Base-by-base conservation (phyloP, 2,888 invertebrate species). In the Lithophane ornitopus region DNA sequence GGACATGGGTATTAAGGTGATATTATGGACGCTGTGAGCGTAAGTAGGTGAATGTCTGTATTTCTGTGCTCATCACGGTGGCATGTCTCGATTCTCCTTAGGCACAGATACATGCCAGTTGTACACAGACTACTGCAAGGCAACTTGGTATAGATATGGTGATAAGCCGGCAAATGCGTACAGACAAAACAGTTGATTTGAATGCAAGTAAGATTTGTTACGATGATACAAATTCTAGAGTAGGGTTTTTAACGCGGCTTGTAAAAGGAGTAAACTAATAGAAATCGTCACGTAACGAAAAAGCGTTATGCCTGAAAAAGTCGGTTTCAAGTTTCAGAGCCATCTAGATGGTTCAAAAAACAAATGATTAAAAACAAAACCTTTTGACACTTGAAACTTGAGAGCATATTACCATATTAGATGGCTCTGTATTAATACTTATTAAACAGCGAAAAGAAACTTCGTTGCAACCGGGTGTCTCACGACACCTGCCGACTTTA, bases 11-110 rank as follows among this genome's bases (percentile, higher is more conserved):
- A 58, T 81, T 63, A 16, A 82, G 65, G 34, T 52, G 54, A 44
- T 58, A 84, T 80, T 81, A 74, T 34, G n/a, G 73, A 81, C 70
- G 73, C 82, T 77, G 68, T 39, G n/a, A 73, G 65, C 73, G 77
- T 83, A 83, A 71, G 63, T 83, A 83, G 77, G 82, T 83, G 82
- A 82, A 83, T 84, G 85, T 74, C 85, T 80, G 58, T 12, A 75
- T 34, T 28, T 26, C 75, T 78, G 63, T 78, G 59, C 67, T 75
- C 69, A 73, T 65, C 59, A 70, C 68, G n/a, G 66, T 63, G 56
- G 44, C 70, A 26, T 80, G 82, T 58, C 52, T 54, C 69, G 46
- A 56, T 46, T 71, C 73, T 76, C 76, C 81, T 82, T 76, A 74
- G 56, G 54, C 73, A 76, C 70, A 73, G 68, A 84, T 68, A 73